Evolutionary conservation across 2,113 vertebrate genomes (phyloP).

Genomic region (Chitala chitala): DNA sequence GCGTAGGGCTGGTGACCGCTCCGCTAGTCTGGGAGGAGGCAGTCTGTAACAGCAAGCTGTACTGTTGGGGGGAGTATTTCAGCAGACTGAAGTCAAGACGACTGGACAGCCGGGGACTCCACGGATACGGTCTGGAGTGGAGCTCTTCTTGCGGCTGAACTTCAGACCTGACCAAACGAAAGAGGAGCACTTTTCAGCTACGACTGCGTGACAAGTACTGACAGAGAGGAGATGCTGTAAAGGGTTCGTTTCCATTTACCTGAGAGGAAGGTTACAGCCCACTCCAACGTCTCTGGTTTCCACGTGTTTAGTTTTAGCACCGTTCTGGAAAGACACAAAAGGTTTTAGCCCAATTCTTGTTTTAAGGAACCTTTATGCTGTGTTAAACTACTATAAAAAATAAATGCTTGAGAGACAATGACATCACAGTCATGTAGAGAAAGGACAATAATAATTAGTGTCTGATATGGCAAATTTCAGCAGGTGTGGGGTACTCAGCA

Average conservation of each 20-base stretch:
- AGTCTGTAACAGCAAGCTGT: conserved; percentile 51
- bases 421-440: too few relatives aligned
- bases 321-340: conserved; percentile 75
- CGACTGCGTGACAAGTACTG: background rate
- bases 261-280: conserved; percentile 74
- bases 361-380: too few relatives aligned
- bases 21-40: conserved; percentile 16
- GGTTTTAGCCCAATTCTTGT: conserved; percentile 90
- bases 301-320: conserved; percentile 30
- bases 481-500: too few relatives aligned
- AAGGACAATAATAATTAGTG: too few relatives aligned
- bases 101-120: conserved; percentile 46
- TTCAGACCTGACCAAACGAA: conserved; percentile 48
- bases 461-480: too few relatives aligned
- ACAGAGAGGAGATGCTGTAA: background rate
- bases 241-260: conserved; percentile 60
- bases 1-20: conserved; percentile 8
- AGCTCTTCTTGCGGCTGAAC: background rate
- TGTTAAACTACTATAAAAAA: too few relatives aligned
- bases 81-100: conserved; percentile 61
- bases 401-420: too few relatives aligned
- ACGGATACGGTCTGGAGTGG: conserved; percentile 31
- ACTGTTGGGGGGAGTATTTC: conserved; percentile 56
- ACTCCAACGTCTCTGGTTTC: conserved; percentile 81
- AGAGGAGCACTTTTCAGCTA: conserved; percentile 23